Evolutionary conservation across 2,888 invertebrate species (phyloP), one percentile per base, ranked within the genome.

Genomic region (Linhomoeus sp.): DNA sequence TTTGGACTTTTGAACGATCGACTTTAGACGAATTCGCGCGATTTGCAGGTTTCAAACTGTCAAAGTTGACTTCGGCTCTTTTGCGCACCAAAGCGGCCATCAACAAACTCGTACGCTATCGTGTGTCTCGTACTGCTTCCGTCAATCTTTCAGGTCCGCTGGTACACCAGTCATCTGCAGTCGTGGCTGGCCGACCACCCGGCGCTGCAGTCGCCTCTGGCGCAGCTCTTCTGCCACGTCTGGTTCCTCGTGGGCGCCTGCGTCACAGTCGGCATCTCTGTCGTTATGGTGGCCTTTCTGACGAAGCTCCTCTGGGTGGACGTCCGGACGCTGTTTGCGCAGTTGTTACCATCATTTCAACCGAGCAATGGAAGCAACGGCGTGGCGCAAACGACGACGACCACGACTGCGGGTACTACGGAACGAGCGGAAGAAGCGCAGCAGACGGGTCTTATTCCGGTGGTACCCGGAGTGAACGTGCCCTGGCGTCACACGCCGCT

Each of bases 401-500:
- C n/a, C n/a, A n/a, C n/a, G n/a, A n/a, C n/a, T n/a, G n/a, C n/a
- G n/a, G n/a, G n/a, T n/a, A n/a, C n/a, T n/a, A n/a, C n/a, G n/a
- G n/a, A n/a, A n/a, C n/a, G n/a, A n/a, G n/a, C n/a, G n/a, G n/a
- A n/a, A n/a, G n/a, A n/a, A n/a, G n/a, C n/a, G n/a, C n/a, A n/a
- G n/a, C n/a, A n/a, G n/a, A 7, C 17, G 37, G 65, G 67, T n/a
- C 55, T 69, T 5, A 68, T 67, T 14, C 71, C 71, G 19, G 67
- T 71, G 53, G 67, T 94, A 57, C 92, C 90, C 2, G 92, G 92
- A n/a, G 74, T 92, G 1, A 88, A 87, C 67, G 72, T 92, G 51
- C 90, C 92, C 7, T 68, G 77, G 37, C 77, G 79, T 49, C 87
- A 94, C 67, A 74, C 88, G 51, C 79, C 80, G 55, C 83, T 83